These are phyloP conservation scores for Petromus typicus DNA, from an alignment of 2,113 vertebrate species.

Conservation along the genomic window DNA sequence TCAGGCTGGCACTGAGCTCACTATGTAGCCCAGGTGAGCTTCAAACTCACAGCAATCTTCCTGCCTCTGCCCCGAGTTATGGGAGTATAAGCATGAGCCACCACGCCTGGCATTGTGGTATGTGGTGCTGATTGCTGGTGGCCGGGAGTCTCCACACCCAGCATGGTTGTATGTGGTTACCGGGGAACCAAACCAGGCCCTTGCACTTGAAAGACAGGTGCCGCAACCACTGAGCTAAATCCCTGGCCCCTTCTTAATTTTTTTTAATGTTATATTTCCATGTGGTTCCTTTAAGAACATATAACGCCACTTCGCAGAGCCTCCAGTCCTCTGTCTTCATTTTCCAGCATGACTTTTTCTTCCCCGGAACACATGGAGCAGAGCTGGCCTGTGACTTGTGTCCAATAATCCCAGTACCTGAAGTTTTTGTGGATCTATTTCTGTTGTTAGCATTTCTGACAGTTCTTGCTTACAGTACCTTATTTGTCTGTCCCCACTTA, in stretches of 20 bases:
- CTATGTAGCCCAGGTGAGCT: too few species aligned
- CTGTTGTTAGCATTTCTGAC: neutral
- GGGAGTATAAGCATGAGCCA: too few species aligned
- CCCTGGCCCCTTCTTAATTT: neutral
- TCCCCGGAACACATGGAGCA: neutral
- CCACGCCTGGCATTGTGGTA: too few species aligned
- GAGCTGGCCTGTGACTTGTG: neutral
- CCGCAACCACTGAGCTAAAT: too few species aligned
- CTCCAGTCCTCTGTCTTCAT: neutral
- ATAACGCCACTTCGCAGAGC: neutral
- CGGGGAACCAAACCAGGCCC: too few species aligned
- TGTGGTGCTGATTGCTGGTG: too few species aligned
- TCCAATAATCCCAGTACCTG: neutral
- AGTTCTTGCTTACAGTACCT: neutral
- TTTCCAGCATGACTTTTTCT: neutral
- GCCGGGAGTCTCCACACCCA: too few species aligned
- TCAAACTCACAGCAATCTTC: too few species aligned
- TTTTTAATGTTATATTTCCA: constrained; percentile 9
- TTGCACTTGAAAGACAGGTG: too few species aligned
- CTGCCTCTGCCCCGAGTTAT: too few species aligned
- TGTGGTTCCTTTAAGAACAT: neutral
- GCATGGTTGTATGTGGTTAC: too few species aligned
- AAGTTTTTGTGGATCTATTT: neutral
- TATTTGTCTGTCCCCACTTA: neutral
- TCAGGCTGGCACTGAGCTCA: too few species aligned